These are phyloP conservation scores for Anguilla pacifica DNA, from an alignment of 2,797 vertebrate genomes.

Conservation along the genomic window DNA sequence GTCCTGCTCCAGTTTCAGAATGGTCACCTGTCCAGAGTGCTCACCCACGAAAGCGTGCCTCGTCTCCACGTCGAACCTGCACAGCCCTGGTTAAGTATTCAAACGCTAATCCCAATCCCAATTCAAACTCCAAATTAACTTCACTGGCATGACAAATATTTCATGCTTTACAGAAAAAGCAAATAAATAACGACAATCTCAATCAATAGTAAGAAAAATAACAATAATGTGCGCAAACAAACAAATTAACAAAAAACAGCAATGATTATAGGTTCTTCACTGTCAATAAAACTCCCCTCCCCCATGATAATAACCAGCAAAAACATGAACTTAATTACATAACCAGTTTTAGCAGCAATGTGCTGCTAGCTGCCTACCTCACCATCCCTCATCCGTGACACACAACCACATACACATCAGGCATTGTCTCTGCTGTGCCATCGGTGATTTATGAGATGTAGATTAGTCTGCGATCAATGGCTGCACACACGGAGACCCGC, in stretches of 20 bases:
- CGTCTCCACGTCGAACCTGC: constrained; percentile 96
- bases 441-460: not conserved
- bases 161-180: not conserved
- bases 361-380: not conserved
- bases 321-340: not conserved
- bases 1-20: constrained; percentile 96
- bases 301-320: not conserved
- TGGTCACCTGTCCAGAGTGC: constrained; percentile 96
- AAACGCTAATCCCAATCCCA: not conserved
- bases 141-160: not conserved
- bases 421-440: not conserved
- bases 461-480: not conserved
- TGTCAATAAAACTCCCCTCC: no score
- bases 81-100: constrained; percentile 58
- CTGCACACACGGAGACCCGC: not conserved
- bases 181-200: not conserved
- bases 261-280: not conserved
- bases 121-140: not conserved
- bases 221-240: not conserved
- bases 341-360: not conserved
- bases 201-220: not conserved
- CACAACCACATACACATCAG: not conserved
- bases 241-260: not conserved
- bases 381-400: not conserved
- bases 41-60: constrained; percentile 97